phyloP scores from a whole-genome alignment of 1,140 invertebrate species.

The Bombus affinis region DNA sequence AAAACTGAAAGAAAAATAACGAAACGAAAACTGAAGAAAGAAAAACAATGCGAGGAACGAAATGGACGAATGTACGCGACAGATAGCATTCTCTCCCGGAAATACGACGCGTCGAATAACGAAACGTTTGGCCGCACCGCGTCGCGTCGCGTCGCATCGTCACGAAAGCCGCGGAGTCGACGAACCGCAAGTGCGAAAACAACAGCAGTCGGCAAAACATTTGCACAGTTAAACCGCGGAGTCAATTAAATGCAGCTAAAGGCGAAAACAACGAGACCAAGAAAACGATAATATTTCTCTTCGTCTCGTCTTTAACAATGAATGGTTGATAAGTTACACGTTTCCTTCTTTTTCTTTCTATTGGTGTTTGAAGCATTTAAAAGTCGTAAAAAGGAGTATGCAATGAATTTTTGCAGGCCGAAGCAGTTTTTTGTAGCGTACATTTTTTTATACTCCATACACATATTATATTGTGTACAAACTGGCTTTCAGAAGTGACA shows the following conservation, averaged over 20 bases:
- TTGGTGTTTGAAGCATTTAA: background rate
- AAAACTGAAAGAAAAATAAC: background rate
- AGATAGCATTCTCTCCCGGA: slow-evolving; percentile 34
- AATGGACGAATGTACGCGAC: slow-evolving; percentile 21
- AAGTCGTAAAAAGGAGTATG: too few species aligned
- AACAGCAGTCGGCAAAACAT: slow-evolving; percentile 9
- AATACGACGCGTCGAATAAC: slow-evolving; percentile 44
- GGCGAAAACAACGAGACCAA: slow-evolving; percentile 4
- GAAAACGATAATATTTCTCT: background rate
- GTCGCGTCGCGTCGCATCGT: slow-evolving; percentile 4
- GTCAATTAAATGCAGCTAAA: background rate
- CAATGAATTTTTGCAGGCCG: too few species aligned
- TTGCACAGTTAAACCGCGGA: slow-evolving; percentile 14
- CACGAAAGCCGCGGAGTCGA: slow-evolving; percentile 8
- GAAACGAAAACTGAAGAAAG: background rate
- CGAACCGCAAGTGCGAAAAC: slow-evolving; percentile 20
- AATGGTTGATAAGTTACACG: background rate
- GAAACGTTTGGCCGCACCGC: slow-evolving; percentile 14
- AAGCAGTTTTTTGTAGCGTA: too few species aligned
- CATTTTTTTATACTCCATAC: background rate
- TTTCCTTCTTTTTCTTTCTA: background rate
- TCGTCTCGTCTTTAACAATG: background rate
- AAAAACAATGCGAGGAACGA: background rate
- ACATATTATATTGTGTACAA: too few species aligned
- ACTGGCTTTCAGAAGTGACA: too few species aligned